Evolutionary conservation across 1,140 invertebrate genomes (phyloP).

Genomic region (Lethrus apterus): DNA sequence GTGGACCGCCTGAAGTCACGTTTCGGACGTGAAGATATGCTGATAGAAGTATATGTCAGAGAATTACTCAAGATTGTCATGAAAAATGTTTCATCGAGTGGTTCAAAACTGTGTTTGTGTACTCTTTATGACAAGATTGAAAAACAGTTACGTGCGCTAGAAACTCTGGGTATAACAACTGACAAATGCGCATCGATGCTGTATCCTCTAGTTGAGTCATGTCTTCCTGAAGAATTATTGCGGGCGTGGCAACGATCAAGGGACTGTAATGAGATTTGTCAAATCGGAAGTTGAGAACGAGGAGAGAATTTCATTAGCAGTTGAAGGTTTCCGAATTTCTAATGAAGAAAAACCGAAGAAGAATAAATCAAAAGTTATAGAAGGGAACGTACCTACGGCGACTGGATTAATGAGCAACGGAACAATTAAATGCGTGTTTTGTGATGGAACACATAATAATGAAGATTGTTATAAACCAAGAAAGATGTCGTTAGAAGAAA

Average conservation of each 20-base stretch:
- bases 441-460: not conserved
- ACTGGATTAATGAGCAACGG: not conserved
- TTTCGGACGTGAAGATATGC: conserved; percentile 27
- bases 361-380: not conserved
- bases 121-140: conserved; percentile 23
- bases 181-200: conserved; percentile 33
- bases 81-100: too few species aligned
- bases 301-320: not conserved
- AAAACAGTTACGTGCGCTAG: conserved; percentile 32
- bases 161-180: conserved; percentile 32
- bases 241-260: too few species aligned
- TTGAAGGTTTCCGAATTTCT: not conserved
- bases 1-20: conserved; percentile 28
- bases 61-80: too few species aligned
- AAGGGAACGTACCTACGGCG: not conserved
- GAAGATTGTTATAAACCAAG: not conserved
- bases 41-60: conserved; percentile 33
- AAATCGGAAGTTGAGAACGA: conserved; percentile 1
- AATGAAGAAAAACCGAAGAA: not conserved
- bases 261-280: not conserved
- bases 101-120: too few species aligned
- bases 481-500: conserved; percentile 2
- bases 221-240: too few species aligned
- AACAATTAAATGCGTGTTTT: not conserved
- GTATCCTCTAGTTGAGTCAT: too few species aligned